Evolutionary conservation across 2,113 vertebrate genomes (phyloP).

Genomic region (Cacatua alba): DNA sequence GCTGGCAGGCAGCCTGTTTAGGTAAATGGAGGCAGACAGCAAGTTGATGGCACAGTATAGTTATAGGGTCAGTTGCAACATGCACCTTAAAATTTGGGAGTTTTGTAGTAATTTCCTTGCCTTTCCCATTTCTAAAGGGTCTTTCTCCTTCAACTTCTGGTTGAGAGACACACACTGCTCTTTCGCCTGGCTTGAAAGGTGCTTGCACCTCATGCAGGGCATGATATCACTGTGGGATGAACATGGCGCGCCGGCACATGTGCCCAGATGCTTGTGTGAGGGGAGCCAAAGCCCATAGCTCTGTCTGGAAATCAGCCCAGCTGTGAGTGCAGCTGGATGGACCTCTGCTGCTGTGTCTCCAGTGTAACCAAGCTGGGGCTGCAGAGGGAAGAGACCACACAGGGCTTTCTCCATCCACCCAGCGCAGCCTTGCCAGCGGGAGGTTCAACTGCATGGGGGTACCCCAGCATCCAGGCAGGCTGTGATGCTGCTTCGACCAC

Average conservation of each 20-base stretch:
- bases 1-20: neutral
- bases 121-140: neutral
- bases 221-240: neutral
- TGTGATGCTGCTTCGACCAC: neutral
- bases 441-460: rapidly evolving
- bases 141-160: neutral
- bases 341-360: neutral
- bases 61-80: neutral
- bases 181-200: neutral
- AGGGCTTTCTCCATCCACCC: neutral
- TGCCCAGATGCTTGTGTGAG: neutral
- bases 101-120: neutral
- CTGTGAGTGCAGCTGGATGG: neutral
- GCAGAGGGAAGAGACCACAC: rapidly evolving
- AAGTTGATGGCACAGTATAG: neutral
- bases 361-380: neutral
- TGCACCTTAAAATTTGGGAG: rapidly evolving
- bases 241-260: rapidly evolving
- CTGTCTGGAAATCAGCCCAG: neutral
- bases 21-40: neutral
- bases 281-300: neutral
- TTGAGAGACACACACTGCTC: neutral
- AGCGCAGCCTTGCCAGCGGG: neutral
- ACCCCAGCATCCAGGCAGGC: neutral
- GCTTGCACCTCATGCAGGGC: neutral